Base-by-base conservation (phyloP, 2,113 vertebrate genomes). In the Desmodus rotundus region DNA sequence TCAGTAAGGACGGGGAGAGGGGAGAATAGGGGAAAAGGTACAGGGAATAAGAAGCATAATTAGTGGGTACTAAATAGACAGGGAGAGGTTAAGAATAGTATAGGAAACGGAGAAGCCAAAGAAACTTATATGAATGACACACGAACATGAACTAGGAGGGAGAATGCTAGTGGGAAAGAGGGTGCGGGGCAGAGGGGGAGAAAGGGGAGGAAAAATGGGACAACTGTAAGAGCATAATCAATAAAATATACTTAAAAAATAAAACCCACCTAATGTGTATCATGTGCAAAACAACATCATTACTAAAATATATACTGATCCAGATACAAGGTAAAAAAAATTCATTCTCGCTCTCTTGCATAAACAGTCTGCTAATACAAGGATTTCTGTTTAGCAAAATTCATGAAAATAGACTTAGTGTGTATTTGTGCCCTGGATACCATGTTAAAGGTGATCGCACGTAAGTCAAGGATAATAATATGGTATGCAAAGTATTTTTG, bases 351-450 rank as follows among this genome's bases (percentile, higher is more conserved):
- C 17, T 17, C 5, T 4, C 33, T 94, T 94, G 19, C 22, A 0
- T 94, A 81, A 92, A 70, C 16, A 56, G 4, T 81, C 52, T 89
- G 36, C 5, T 47, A 72, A 56, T 56, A 38, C 17, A 74, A 74
- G 14, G 41, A 68, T 54, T 94, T 81, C 94, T 87, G 45, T 82
- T 87, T 92, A 73, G 24, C 47, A 91, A 87, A 93, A 45, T 45
- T 22, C 47, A 7, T 86, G 77, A 88, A 94, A 73, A 19, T 38
- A 92, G 31, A 45, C 36, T 36, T 47, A 33, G 22, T 36, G 10
- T 94, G 22, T 19, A 8, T 93, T 56, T 91, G 22, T 92, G 36
- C 28, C 41, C 31, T 68, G 19, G 26, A 20, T 7, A 7, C 47
- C 61, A 47, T 63, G 14, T 31, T 78, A 10, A 78, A 91, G 50